phyloP scores from a whole-genome alignment of 2,113 vertebrate species.

The Rhynchomys soricoides region DNA sequence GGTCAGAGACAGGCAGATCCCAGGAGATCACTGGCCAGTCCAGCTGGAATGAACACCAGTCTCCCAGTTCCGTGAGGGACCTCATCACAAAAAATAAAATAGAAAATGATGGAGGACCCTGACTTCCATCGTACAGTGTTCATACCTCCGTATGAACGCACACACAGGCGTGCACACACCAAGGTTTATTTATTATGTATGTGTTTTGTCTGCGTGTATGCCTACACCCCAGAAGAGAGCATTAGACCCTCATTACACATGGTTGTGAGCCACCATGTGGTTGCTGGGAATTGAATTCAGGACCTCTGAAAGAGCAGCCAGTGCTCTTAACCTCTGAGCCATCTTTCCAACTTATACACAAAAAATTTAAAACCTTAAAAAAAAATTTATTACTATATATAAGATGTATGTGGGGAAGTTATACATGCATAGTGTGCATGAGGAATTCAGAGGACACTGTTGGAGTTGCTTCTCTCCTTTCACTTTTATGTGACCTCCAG shows the following conservation, averaged over 20 bases:
- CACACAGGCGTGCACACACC: background rate
- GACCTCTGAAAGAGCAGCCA: too few relatives aligned
- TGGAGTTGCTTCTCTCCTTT: background rate
- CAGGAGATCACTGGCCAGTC: background rate
- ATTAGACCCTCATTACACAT: too few relatives aligned
- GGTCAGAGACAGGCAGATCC: background rate
- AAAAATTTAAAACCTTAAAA: background rate
- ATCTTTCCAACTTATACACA: background rate
- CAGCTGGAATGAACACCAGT: too few relatives aligned
- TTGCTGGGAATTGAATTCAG: too few relatives aligned
- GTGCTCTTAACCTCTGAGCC: too few relatives aligned
- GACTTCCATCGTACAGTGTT: too few relatives aligned
- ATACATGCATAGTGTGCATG: background rate
- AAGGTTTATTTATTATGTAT: background rate
- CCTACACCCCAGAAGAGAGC: too few relatives aligned
- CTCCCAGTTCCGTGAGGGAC: background rate
- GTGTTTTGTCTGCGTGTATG: too few relatives aligned
- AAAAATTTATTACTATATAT: background rate
- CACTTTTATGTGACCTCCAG: background rate
- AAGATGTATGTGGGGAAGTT: background rate
- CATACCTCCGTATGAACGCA: background rate
- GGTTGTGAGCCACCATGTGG: too few relatives aligned
- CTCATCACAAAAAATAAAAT: background rate
- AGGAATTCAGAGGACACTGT: too few relatives aligned
- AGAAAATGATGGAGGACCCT: background rate